Base-by-base conservation (phyloP, 2,113 vertebrate genomes). In the Rallus limicola region DNA sequence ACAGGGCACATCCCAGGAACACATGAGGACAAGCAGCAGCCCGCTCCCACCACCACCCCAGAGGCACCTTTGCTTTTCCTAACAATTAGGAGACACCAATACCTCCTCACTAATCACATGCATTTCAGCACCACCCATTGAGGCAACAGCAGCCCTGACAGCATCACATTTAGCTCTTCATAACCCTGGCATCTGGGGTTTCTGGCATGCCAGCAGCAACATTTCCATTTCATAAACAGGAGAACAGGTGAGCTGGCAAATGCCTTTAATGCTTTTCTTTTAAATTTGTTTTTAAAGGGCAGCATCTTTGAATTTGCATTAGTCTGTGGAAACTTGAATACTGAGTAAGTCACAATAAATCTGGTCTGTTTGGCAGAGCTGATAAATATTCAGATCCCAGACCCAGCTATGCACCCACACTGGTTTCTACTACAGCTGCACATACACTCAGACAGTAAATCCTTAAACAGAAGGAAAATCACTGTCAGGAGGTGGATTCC, bases 1-100 rank as follows among this genome's bases (percentile, higher is more conserved):
- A 56, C 7, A 60, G 16, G 3, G 1, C 8, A 16, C 0, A 2
- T 3, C 19, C 6, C 44, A 36, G 29, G 29, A 76, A 34, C 0
- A 38, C 11, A 1, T 0, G 12, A 53, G 55, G 16, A 50, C 19
- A 40, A 17, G 10, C 40, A 44, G 48, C 42, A 82, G 46, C 9
- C 33, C 1, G 0, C 36, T 48, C n/a, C 23, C n/a, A 62, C 29
- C 48, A 33, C 0, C 0, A 44, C 13, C 38, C 5, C 55, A 62
- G 26, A 59, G 46, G 5, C 40, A 53, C 8, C 18, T 7, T 4
- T 28, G 36, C 19, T 68, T 34, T 59, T 52, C 53, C 5, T 1
- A 64, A 36, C 4, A 50, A 60, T 46, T 50, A 50, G 64, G 17
- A 46, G 11, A 17, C 5, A 71, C 16, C 29, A 59, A 29, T 4